phyloP scores from a whole-genome alignment of 2,797 vertebrate genomes.

The Falco columbarius region DNA sequence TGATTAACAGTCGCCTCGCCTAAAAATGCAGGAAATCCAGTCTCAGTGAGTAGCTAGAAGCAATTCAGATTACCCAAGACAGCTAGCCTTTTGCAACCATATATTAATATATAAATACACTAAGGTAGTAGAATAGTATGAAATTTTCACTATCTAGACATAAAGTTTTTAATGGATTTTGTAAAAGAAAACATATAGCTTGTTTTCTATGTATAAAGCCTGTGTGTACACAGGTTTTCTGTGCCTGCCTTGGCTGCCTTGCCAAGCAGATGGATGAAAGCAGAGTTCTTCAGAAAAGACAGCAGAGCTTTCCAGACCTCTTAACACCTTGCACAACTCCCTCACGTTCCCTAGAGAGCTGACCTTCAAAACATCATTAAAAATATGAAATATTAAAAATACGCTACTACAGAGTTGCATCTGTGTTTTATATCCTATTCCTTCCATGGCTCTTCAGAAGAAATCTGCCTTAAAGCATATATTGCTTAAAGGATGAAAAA shows the following conservation, averaged over 20 bases:
- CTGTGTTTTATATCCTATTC: not conserved
- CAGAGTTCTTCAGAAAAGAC: not conserved
- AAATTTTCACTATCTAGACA: not conserved
- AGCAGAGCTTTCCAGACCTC: conserved; percentile 11
- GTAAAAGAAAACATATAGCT: not conserved
- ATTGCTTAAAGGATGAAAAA: conserved; percentile 37
- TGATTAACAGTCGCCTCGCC: not conserved
- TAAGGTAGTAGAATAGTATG: not conserved
- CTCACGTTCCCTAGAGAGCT: not conserved
- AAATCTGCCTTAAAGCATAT: conserved; percentile 25
- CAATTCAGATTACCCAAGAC: not conserved
- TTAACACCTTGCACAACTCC: not conserved
- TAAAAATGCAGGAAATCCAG: not conserved
- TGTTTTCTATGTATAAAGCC: not conserved
- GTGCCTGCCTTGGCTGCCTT: not conserved
- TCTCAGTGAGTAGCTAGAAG: not conserved
- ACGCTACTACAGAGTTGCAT: not conserved
- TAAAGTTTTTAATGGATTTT: not conserved
- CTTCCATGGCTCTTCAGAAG: not conserved
- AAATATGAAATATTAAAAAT: conserved; percentile 41
- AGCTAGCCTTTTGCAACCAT: not conserved
- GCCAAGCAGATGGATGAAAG: not conserved
- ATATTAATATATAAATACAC: not conserved
- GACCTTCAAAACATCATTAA: conserved; percentile 46
- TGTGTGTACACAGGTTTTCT: not conserved